A percentile compares a stretch with the other conserved stretches of the same genome.
phyloP scores from a whole-genome alignment of 2,888 invertebrate species.

The Trachelus stipa region DNA sequence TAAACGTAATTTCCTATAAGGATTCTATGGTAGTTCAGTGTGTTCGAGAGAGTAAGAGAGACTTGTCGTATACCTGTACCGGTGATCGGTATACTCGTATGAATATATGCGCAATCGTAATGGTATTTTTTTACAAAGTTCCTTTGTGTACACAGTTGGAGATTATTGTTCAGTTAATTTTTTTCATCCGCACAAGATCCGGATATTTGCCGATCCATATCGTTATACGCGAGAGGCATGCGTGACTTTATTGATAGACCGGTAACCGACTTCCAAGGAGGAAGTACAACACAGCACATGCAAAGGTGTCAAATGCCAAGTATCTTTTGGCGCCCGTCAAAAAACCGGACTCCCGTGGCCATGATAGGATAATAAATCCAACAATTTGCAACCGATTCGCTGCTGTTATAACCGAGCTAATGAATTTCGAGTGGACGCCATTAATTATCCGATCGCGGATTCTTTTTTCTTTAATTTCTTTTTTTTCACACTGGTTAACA shows the following conservation, averaged over 20 bases:
- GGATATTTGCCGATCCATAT: not conserved
- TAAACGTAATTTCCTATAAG: not conserved
- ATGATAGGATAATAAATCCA: not conserved
- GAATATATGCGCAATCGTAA: not conserved
- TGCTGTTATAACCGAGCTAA: not conserved
- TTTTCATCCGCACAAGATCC: not conserved
- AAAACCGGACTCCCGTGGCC: not conserved
- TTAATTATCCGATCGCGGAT: constrained; percentile 2
- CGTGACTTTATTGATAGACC: not conserved
- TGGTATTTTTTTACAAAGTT: not conserved
- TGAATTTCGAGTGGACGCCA: not conserved
- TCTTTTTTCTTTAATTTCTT: not conserved
- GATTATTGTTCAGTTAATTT: not conserved
- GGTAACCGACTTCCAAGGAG: not conserved
- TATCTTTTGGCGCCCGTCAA: not conserved
- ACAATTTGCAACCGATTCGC: constrained; percentile 5
- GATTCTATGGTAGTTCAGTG: not conserved
- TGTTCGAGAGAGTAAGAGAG: not conserved
- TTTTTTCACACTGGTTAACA: not conserved
- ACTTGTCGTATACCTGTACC: not conserved
- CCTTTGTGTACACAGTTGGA: not conserved
- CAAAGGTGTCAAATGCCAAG: not conserved
- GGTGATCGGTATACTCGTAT: not conserved
- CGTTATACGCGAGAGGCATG: not conserved
- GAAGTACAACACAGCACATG: not conserved